Evolutionary conservation across 2,888 invertebrate genomes (phyloP).

Genomic region (Philhelius pedissequus): DNA sequence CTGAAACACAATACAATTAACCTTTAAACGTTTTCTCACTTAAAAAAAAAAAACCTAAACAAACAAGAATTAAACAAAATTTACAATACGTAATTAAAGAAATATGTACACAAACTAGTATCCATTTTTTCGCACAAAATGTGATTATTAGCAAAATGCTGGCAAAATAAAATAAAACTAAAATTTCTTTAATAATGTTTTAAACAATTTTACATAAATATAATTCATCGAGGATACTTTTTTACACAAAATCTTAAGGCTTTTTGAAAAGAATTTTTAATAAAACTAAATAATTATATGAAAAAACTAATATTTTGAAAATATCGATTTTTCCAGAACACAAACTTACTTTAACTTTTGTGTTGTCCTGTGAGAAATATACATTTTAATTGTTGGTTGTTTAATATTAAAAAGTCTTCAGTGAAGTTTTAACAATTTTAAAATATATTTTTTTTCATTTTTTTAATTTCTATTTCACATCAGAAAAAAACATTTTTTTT

Average conservation of each 20-base stretch:
- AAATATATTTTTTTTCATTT: slow-evolving; percentile 8
- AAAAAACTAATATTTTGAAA: not conserved
- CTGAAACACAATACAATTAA: not conserved
- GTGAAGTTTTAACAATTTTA: not conserved
- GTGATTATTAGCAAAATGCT: not conserved
- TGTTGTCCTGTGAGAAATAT: slow-evolving; percentile 4
- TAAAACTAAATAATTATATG: not conserved
- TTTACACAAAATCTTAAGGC: not conserved
- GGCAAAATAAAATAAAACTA: not conserved
- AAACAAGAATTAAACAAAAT: too few relatives aligned
- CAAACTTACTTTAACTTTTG: slow-evolving; percentile 27
- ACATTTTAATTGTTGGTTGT: not conserved
- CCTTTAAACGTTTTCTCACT: not conserved
- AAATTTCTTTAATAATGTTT: not conserved
- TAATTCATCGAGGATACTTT: not conserved
- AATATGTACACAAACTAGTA: too few relatives aligned
- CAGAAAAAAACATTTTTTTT: not conserved
- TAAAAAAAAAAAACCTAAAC: too few relatives aligned
- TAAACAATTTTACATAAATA: not conserved
- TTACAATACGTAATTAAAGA: too few relatives aligned
- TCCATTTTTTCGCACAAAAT: too few relatives aligned
- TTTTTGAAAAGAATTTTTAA: not conserved
- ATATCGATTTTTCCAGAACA: slow-evolving; percentile 51
- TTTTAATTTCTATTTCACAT: not conserved
- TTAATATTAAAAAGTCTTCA: not conserved